Conservation (phyloP, 2,888 invertebrate genomes). For the Agriopis marginaria region DNA sequence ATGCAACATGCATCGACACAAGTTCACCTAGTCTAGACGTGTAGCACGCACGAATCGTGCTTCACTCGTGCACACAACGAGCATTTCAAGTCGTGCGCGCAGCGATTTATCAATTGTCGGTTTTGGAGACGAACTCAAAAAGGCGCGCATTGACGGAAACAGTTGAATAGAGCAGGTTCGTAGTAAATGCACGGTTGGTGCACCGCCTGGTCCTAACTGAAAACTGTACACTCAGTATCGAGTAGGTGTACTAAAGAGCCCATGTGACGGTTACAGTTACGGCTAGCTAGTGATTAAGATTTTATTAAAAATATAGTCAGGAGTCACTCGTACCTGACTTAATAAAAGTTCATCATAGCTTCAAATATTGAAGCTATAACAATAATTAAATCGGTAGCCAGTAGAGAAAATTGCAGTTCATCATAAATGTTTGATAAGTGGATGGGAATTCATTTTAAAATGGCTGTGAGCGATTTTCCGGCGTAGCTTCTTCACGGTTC, state of each 20-base stretch:
- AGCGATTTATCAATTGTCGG: no score
- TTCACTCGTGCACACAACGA: no score
- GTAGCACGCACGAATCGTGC: no score
- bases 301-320: slow-evolving; percentile 36
- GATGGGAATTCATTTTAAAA: slow-evolving; percentile 69
- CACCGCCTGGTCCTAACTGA: no score
- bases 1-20: no score
- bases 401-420: slow-evolving; percentile 52
- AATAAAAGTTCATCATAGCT: slow-evolving; percentile 18
- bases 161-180: no score
- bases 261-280: not conserved
- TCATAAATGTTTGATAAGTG: slow-evolving; percentile 61
- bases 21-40: no score
- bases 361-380: not conserved
- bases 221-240: not conserved
- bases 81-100: no score
- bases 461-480: slow-evolving; percentile 68
- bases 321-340: slow-evolving; percentile 69
- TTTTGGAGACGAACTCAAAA: no score
- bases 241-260: not conserved
- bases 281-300: not conserved
- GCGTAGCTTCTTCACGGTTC: slow-evolving; percentile 62
- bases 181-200: no score
- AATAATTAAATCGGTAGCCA: slow-evolving; percentile 29
- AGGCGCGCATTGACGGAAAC: no score